Base-by-base conservation (phyloP, 2,888 invertebrate genomes). In the Branchipolynoe longqiensis region DNA sequence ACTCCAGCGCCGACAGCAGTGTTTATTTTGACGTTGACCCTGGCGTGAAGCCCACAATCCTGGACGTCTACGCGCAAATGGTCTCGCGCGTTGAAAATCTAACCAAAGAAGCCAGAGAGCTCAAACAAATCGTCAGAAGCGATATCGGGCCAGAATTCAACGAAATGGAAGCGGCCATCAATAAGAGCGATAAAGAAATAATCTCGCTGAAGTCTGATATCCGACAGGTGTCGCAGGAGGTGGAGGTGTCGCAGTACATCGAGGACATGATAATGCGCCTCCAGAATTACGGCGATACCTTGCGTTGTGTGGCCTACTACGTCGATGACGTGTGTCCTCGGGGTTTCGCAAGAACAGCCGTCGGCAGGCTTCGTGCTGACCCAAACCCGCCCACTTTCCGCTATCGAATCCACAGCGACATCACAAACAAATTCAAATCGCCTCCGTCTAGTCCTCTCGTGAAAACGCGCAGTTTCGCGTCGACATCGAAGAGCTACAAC, bases 251-350 rank as follows among this genome's bases (percentile, higher is more conserved):
- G 69, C 22, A 38, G 4, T 69, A n/a, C 38, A 38, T 69, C 36
- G 69, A 69, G 2, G 69, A 69, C 25, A 69, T 69, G 69, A 69
- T 69, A 18, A 69, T 36, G 38, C 12, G 69, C 14, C 38, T 69
- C 22, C 36, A 69, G 38, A 69, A 69, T 69, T 69, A 69, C n/a
- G 69, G 69, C 3, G 38, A 33, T 33, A 4, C 22, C 3, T 38
- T 69, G n/a, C 33, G 38, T 8, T 38, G 69, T 14, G 69, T 69
- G 18, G 69, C n/a, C 38, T 69, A 69, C 38, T 38, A 69, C 38
- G 69, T 69, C 38, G 69, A 69, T 33, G 36, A 31, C 38, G 69
- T 69, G 33, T 69, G 18, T 69, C 69, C 33, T 0, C 33, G 38
- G 0, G 69, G 33, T 18, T 69, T 69, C 22, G 12, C 38, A 18